These are phyloP conservation scores for Tupiocoris notatus DNA, from an alignment of 2,888 invertebrate species.

Conservation along the genomic window DNA sequence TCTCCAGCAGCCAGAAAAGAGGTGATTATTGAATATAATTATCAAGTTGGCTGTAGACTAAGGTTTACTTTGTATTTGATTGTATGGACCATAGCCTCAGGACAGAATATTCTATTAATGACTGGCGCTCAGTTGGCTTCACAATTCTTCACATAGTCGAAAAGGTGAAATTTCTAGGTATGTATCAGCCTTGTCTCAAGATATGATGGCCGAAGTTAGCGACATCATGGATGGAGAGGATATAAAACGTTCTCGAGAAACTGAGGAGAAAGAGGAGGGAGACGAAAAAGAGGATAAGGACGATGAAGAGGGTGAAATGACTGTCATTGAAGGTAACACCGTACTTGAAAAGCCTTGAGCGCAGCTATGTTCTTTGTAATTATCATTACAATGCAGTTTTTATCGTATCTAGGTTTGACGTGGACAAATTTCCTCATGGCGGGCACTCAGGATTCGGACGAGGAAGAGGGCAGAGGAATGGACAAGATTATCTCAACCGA, in stretches of 20 bases:
- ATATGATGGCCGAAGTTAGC: conserved; percentile 16
- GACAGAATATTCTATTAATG: neutral
- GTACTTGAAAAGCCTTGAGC: neutral
- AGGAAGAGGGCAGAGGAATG: conserved; percentile 33
- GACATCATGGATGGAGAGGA: conserved; percentile 13
- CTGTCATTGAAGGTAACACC: conserved; percentile 20
- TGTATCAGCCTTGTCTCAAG: conserved; percentile 29
- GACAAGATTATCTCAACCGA: conserved; percentile 19
- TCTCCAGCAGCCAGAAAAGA: conserved; percentile 32
- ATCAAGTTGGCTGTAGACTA: neutral
- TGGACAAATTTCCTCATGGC: conserved; percentile 38
- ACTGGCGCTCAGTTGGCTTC: neutral
- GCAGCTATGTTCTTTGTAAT: too few species aligned
- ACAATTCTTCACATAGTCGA: neutral
- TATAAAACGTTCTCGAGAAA: conserved; percentile 1
- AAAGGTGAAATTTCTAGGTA: neutral
- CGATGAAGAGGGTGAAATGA: conserved; percentile 29
- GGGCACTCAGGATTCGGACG: conserved; percentile 34
- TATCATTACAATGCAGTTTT: too few species aligned
- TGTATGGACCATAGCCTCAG: neutral
- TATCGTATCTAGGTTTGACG: neutral
- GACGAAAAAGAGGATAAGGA: conserved; percentile 26
- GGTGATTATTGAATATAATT: neutral
- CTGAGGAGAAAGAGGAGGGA: conserved; percentile 16
- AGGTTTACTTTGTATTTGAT: too few species aligned